phyloP scores from a whole-genome alignment of 2,113 vertebrate species.

The Gila orcuttii region DNA sequence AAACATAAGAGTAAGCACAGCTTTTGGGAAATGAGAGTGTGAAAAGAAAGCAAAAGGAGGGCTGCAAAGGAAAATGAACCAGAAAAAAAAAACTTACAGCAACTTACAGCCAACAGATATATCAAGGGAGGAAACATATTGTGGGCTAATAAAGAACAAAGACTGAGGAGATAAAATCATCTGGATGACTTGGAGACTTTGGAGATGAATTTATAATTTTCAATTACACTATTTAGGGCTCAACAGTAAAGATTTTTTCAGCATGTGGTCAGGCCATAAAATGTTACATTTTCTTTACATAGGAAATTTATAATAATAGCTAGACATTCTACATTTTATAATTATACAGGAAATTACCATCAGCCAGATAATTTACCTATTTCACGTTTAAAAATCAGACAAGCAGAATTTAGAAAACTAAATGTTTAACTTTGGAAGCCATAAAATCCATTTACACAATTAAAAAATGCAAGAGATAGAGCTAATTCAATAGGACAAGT shows the following conservation, averaged over 20 bases:
- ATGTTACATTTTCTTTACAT: too few species aligned
- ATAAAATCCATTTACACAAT: background rate
- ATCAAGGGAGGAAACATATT: background rate
- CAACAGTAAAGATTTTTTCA: background rate
- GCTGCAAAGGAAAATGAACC: background rate
- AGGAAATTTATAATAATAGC: background rate
- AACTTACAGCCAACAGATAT: background rate
- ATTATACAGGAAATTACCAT: too few species aligned
- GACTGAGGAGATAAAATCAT: background rate
- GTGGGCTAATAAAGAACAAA: background rate
- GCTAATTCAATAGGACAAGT: background rate
- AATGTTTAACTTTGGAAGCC: background rate
- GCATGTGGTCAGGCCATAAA: background rate
- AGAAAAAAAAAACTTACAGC: background rate
- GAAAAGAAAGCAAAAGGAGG: constrained; percentile 13
- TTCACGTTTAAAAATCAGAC: too few species aligned
- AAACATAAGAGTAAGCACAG: background rate
- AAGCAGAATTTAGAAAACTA: too few species aligned
- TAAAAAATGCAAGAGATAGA: background rate
- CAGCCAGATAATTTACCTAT: too few species aligned
- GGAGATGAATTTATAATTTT: background rate
- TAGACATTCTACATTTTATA: background rate
- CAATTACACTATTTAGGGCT: background rate
- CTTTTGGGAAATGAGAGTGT: background rate
- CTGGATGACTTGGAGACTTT: background rate